phyloP scores from a whole-genome alignment of 2,888 invertebrate genomes.

The Ichneumon xanthorius region DNA sequence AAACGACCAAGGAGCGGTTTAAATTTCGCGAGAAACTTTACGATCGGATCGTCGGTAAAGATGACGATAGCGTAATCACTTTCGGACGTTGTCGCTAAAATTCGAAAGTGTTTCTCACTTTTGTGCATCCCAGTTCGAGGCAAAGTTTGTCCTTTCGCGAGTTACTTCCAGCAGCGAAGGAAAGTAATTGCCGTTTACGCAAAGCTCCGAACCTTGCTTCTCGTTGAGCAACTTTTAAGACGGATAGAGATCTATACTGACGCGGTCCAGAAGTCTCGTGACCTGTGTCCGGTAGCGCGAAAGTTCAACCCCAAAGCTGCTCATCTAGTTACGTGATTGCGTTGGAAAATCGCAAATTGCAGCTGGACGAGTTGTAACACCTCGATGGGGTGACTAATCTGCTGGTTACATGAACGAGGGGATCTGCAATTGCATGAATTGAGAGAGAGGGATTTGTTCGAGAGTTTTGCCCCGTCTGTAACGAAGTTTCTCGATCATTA shows the following conservation, averaged over 20 bases:
- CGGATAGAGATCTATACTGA: not conserved
- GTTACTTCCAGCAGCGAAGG: conserved; percentile 10
- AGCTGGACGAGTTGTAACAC: conserved; percentile 32
- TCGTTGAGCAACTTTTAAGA: conserved; percentile 34
- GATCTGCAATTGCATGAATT: conserved; percentile 20
- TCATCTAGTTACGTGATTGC: conserved; percentile 46
- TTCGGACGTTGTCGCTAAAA: conserved; percentile 53
- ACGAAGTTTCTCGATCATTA: not conserved
- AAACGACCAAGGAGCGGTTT: not conserved
- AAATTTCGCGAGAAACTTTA: conserved; percentile 47
- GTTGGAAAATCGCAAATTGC: conserved; percentile 9
- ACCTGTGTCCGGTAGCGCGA: conserved; percentile 39
- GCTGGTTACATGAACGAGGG: conserved; percentile 46
- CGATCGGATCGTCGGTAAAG: conserved; percentile 33
- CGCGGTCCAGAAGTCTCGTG: conserved; percentile 38
- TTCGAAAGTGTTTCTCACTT: conserved; percentile 52
- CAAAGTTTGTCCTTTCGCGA: conserved; percentile 14
- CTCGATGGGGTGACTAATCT: conserved; percentile 38
- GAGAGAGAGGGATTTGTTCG: conserved; percentile 7
- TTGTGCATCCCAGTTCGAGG: not conserved
- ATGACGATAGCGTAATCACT: conserved; percentile 47
- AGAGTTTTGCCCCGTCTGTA: not conserved
- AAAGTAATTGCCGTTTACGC: conserved; percentile 42
- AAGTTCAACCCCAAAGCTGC: conserved; percentile 44
- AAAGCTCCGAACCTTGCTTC: conserved; percentile 14